A percentile compares a stretch with the other conserved stretches of the same genome.
Evolutionary conservation across 2,113 vertebrate species (phyloP).

Genomic region (Nerophis lumbriciformis): DNA sequence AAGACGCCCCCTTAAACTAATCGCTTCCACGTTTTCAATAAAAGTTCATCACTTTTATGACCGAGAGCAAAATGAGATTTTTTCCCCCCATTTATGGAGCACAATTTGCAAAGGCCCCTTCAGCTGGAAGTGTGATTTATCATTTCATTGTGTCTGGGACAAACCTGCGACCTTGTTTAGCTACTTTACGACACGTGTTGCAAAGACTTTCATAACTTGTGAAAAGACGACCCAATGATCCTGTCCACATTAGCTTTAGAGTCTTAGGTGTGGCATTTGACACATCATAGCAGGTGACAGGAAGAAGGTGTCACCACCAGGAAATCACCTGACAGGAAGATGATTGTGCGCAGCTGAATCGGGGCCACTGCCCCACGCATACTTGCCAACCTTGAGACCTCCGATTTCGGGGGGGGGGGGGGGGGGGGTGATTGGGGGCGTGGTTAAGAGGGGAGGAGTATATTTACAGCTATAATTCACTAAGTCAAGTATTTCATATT

Average conservation of each 20-base stretch:
- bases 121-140: conserved; percentile 65
- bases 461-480: too few species aligned
- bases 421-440: too few species aligned
- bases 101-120: conserved; percentile 50
- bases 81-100: conserved; percentile 60
- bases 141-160: conserved; percentile 61
- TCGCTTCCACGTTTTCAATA: conserved; percentile 93
- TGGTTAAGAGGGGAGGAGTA: too few species aligned
- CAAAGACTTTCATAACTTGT: conserved; percentile 30
- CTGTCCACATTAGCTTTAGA: conserved; percentile 38
- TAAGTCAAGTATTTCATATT: too few species aligned
- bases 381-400: too few species aligned
- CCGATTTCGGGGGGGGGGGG: too few species aligned
- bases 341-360: conserved; percentile 67
- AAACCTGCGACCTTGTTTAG: conserved; percentile 47
- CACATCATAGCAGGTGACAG: conserved; percentile 69
- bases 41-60: conserved; percentile 76
- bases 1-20: conserved; percentile 91
- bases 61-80: conserved; percentile 71
- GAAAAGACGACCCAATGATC: conserved; percentile 25
- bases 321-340: conserved; percentile 65
- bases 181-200: conserved; percentile 44
- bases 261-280: conserved; percentile 63
- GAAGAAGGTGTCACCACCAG: conserved; percentile 66
- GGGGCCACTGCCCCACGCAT: conserved; percentile 13